A percentile compares a stretch with the other conserved stretches of the same genome.
These are phyloP conservation scores for Uromys caudimaculatus DNA, from an alignment of 2,797 vertebrate species.

Conservation along the genomic window DNA sequence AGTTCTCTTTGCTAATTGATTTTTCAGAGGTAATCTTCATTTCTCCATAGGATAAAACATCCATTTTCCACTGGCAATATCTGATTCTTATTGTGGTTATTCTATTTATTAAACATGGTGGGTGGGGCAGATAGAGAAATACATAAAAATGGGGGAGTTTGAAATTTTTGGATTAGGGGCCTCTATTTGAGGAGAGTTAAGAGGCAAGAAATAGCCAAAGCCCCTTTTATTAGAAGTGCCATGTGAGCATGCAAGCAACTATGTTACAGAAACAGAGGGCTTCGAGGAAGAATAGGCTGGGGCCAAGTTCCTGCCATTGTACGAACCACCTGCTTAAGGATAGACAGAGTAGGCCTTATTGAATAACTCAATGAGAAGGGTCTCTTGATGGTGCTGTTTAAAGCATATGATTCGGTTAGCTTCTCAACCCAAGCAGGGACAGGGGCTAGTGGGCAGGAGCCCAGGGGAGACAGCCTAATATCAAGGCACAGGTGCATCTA, in stretches of 20 bases:
- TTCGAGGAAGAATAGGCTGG: background rate
- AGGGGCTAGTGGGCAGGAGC: background rate
- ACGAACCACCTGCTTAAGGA: background rate
- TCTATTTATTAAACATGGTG: background rate
- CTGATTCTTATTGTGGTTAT: background rate
- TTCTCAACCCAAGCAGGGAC: background rate
- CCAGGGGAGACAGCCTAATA: background rate
- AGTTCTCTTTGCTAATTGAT: background rate
- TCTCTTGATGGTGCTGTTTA: background rate
- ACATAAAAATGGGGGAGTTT: no score
- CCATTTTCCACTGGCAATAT: background rate
- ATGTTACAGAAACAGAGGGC: background rate
- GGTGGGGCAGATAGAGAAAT: background rate
- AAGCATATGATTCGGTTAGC: background rate
- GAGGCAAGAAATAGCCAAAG: background rate
- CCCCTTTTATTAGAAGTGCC: background rate
- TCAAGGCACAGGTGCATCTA: background rate
- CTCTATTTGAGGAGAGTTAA: background rate
- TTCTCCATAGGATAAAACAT: conserved; percentile 22
- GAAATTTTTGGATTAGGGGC: background rate
- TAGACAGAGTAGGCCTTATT: background rate
- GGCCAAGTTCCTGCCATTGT: no score
- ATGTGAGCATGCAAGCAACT: background rate
- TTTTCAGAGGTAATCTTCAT: conserved; percentile 25
- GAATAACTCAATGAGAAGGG: background rate